Base-by-base conservation (phyloP, 1,140 invertebrate genomes). In the Cylas formicarius region DNA sequence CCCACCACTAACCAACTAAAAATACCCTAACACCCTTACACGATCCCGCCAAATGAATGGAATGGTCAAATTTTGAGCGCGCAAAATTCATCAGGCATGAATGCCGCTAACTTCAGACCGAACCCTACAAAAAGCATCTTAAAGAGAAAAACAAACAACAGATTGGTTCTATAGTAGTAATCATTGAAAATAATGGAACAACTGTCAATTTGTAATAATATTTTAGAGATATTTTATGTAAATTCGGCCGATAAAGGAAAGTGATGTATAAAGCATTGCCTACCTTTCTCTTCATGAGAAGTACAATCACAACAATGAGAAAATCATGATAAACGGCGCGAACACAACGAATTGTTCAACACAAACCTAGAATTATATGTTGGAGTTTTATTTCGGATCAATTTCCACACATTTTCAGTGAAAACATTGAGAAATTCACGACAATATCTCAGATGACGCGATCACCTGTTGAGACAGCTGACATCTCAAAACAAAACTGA, bases 391-490 rank as follows among this genome's bases (percentile, higher is more conserved):
- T 42, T 10, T 26, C 13, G 24, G 1, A 32, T 14, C 7, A 10
- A n/a, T 41, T 19, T 7, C 10, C 18, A 34, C 8, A 48, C 29
- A 40, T 48, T 48, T 48, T 19, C 6, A 42, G 3, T 6, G 24
- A 36, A 48, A 48, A 36, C 18, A 5, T 26, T 11, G 9, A 38
- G 18, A 24, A 33, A 26, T 39, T 10, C 17, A 24, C n/a, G 17
- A 50, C 34, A 19, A 23, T 44, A 33, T 39, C 40, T 44, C 34
- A n/a, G 31, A 13, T 17, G n/a, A n/a, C 8, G 3, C 1, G 9
- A 50, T 44, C 48, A 50, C 37, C 40, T 50, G 48, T 50, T 50
- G 8, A 16, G 11, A 39, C 48, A 50, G 48, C 48, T 50, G 48
- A 50, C 42, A 44, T 11, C 13, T 13, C 40, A 50, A 33, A 50